Conservation (phyloP, 2,113 vertebrate genomes). For the Tragelaphus buxtoni region DNA sequence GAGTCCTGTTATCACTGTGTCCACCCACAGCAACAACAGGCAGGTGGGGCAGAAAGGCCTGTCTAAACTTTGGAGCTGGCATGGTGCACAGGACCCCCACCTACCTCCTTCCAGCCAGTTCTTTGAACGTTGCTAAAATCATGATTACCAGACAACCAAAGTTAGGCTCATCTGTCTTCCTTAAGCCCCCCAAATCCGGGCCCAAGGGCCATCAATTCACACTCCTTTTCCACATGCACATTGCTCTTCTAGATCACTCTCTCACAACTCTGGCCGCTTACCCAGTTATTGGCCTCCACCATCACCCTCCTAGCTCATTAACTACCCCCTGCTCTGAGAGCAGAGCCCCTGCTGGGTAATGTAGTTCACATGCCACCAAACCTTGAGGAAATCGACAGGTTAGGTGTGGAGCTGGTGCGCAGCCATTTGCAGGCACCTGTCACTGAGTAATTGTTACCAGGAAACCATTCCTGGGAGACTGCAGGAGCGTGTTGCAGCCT, state of each 20-base stretch:
- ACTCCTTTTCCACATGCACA: not conserved
- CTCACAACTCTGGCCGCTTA: not conserved
- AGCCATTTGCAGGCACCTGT: not conserved
- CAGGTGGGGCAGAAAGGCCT: not conserved
- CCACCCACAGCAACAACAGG: not conserved
- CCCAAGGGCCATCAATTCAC: not conserved
- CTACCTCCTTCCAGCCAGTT: not conserved
- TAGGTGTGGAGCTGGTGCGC: accelerated
- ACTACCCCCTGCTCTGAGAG: not conserved
- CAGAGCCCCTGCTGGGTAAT: not conserved
- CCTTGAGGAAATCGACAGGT: not conserved
- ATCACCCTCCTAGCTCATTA: not conserved
- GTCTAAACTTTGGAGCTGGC: not conserved
- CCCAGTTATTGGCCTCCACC: not conserved
- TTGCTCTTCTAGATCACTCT: not conserved
- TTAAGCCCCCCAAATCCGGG: not conserved
- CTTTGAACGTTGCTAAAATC: not conserved
- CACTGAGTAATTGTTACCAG: not conserved
- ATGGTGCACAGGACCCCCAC: not conserved
- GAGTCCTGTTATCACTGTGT: not conserved
- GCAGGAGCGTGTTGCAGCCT: not conserved
- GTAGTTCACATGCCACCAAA: not conserved
- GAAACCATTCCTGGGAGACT: not conserved
- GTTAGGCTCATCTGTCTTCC: not conserved
- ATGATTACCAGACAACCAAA: not conserved